Evolutionary conservation across 2,113 vertebrate species (phyloP), one percentile per base, ranked within the genome.

Genomic region (Carettochelys insculpta): DNA sequence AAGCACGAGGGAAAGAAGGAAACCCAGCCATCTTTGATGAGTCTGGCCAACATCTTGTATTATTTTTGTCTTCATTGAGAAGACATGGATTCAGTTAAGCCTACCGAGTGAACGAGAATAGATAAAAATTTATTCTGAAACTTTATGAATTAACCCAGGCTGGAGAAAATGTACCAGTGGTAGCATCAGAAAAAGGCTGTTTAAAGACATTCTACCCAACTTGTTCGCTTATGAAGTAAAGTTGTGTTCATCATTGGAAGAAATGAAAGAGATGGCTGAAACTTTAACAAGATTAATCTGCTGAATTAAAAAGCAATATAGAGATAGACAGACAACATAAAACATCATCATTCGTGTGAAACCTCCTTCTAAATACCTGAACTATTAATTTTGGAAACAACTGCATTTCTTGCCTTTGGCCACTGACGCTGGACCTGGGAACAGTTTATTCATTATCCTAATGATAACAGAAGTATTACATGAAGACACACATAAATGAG

Each of bases 371-470:
- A 86, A 80, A 86, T 51, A 88, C 53, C 83, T 76, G 88, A 75
- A 75, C 92, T 93, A 80, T 86, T 82, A 6, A 31, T 92, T 93
- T 90, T 89, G 76, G 80, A 92, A 94, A 95, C 87, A 85, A 95
- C 91, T 94, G 90, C 85, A 90, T 68, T 90, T 76, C 51, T 27
- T 80, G 54, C 34, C 43, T 45, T 80, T 45, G 51, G 52, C 95
- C 90, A 95, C 95, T 95, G 94, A 97, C 95, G 96, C 91, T 51
- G 92, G 91, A 93, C 43, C 82, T 85, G 68, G 47, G 85, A 77
- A 77, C 87, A 38, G 17, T 11, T 41, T n/a, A 77, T 77, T 92
- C 53, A 75, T 87, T 92, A 87, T 92, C 71, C 80, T 77, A 82
- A 92, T 51, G 91, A 95, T 80, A 87, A 78, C 58, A 92, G 83